These are phyloP conservation scores for Metalampra italica DNA, from an alignment of 2,888 invertebrate genomes.

Conservation along the genomic window DNA sequence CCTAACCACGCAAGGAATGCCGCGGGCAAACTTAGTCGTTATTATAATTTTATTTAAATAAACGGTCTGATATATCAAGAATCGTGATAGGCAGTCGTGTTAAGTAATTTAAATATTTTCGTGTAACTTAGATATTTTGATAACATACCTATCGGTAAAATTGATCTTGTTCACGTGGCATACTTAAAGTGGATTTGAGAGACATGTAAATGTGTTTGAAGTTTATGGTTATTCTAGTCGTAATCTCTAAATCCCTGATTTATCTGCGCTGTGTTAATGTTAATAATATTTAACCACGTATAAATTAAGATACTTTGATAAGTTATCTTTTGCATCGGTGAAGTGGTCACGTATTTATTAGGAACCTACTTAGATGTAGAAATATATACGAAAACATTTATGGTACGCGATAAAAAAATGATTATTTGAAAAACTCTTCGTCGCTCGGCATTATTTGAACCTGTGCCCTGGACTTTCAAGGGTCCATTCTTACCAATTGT, in stretches of 20 bases:
- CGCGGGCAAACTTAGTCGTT: too few species aligned
- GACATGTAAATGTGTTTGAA: background rate
- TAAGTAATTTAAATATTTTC: conserved; percentile 10
- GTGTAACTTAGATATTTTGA: conserved; percentile 7
- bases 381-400: too few species aligned
- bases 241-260: background rate
- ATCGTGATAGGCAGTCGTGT: background rate
- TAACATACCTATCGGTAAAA: conserved; percentile 5
- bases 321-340: background rate
- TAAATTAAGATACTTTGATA: background rate
- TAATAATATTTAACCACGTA: too few species aligned
- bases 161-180: conserved; percentile 2
- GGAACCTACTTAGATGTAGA: too few species aligned
- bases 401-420: too few species aligned
- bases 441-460: too few species aligned
- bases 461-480: too few species aligned
- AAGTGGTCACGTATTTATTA: background rate
- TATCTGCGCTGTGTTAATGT: background rate
- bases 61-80: too few species aligned
- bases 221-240: background rate
- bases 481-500: too few species aligned
- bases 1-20: too few species aligned
- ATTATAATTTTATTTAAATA: too few species aligned
- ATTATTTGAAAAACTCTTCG: too few species aligned
- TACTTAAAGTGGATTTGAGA: background rate